Conservation (phyloP, 2,797 vertebrate genomes). For the Phaenicophaeus curvirostris region DNA sequence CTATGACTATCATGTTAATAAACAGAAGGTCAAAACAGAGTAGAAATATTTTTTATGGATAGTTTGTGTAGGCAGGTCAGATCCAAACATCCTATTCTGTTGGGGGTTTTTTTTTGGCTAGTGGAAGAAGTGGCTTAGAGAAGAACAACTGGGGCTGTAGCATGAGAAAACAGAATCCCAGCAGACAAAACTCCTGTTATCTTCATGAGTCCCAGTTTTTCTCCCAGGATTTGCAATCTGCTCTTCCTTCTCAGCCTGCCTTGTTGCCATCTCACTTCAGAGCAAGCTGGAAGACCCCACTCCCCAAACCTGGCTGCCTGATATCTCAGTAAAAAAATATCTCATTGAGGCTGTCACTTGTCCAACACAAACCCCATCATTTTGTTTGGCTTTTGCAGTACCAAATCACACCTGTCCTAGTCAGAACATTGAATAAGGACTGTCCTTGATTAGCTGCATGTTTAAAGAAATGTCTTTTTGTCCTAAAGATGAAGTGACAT, state of each 20-base stretch:
- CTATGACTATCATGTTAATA: neutral
- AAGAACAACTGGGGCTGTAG: neutral
- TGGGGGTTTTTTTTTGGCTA: neutral
- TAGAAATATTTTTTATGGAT: neutral
- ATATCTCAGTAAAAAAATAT: neutral
- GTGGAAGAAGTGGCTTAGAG: neutral
- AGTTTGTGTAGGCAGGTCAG: neutral
- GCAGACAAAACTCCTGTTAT: neutral
- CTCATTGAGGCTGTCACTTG: neutral
- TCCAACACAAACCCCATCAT: neutral
- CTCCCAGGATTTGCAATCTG: neutral
- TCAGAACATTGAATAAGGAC: neutral
- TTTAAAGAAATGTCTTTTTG: conserved; percentile 8
- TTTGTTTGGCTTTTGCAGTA: neutral
- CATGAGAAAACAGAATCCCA: neutral
- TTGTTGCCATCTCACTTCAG: neutral
- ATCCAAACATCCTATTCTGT: neutral
- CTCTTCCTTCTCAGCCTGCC: neutral
- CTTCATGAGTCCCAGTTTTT: neutral
- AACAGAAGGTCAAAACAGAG: neutral
- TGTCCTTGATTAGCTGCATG: neutral
- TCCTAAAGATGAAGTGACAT: conserved; percentile 5
- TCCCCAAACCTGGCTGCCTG: rapidly evolving
- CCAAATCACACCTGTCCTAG: neutral
- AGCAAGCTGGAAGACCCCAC: neutral